Percentiles rank a stretch among this genome's conserved stretches.
These are phyloP conservation scores for Amphipyra tragopoginis DNA, from an alignment of 2,888 invertebrate species.

Conservation along the genomic window DNA sequence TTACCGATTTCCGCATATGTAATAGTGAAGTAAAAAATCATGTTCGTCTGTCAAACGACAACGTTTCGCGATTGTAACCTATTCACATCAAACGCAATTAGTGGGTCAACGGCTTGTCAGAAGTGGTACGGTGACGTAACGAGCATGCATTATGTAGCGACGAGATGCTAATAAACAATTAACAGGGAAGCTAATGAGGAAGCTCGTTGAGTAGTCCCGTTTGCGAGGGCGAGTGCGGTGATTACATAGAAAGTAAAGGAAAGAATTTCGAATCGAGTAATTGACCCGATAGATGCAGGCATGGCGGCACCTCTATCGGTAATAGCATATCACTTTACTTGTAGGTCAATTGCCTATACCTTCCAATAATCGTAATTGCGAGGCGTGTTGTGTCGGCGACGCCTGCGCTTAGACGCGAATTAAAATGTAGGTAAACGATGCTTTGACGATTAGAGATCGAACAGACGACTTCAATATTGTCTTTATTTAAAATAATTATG, in stretches of 20 bases:
- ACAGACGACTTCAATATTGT: slow-evolving; percentile 9
- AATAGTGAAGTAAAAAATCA: slow-evolving; percentile 66
- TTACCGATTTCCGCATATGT: slow-evolving; percentile 72
- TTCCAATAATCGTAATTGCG: slow-evolving; percentile 79
- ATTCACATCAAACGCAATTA: slow-evolving; percentile 81
- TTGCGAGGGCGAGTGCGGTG: slow-evolving; percentile 36
- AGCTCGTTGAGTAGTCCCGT: slow-evolving; percentile 49
- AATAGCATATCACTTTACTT: slow-evolving; percentile 76
- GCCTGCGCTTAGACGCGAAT: slow-evolving; percentile 54
- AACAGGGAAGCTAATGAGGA: slow-evolving; percentile 66
- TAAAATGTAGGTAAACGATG: slow-evolving; percentile 58
- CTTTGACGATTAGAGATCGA: slow-evolving; percentile 37
- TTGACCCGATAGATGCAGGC: slow-evolving; percentile 78
- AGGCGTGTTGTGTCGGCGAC: slow-evolving; percentile 66
- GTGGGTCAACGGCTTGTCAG: slow-evolving; percentile 80
- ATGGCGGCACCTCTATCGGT: slow-evolving; percentile 71
- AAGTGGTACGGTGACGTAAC: slow-evolving; percentile 82
- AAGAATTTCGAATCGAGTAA: slow-evolving; percentile 76
- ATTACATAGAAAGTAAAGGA: slow-evolving; percentile 80
- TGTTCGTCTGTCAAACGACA: slow-evolving; percentile 69
- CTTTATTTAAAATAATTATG: slow-evolving; percentile 22
- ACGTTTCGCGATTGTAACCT: slow-evolving; percentile 78
- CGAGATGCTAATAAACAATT: slow-evolving; percentile 71
- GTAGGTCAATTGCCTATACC: slow-evolving; percentile 83
- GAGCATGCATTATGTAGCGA: slow-evolving; percentile 37